These are phyloP conservation scores for Leucopternis melanops DNA, from an alignment of 2,113 vertebrate genomes.

Conservation along the genomic window DNA sequence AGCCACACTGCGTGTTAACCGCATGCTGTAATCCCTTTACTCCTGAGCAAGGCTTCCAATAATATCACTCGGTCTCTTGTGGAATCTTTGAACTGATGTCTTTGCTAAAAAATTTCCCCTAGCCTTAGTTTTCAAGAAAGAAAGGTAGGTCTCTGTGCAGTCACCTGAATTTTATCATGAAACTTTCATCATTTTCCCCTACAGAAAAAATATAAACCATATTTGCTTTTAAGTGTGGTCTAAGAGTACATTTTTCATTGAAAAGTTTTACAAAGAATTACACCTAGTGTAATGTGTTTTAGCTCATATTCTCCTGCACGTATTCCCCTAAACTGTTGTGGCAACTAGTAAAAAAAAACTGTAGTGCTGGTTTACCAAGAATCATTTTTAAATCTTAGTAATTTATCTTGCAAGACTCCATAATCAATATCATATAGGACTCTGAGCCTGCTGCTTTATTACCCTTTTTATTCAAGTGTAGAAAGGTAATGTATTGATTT, in stretches of 20 bases:
- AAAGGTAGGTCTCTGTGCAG: background rate
- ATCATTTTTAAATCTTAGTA: conserved; percentile 10
- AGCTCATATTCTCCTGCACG: background rate
- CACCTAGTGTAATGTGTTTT: background rate
- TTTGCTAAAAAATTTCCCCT: background rate
- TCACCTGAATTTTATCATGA: background rate
- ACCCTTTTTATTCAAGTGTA: background rate
- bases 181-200: background rate
- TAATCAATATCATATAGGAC: conserved; percentile 10
- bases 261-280: background rate
- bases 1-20: too few relatives aligned
- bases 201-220: background rate
- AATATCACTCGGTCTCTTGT: background rate
- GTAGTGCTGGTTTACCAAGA: background rate
- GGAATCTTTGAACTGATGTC: background rate
- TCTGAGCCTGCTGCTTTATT: conserved; percentile 31
- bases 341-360: background rate
- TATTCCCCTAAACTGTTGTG: background rate
- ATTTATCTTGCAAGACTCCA: conserved; percentile 20
- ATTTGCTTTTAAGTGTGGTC: background rate
- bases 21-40: too few relatives aligned
- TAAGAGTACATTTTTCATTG: background rate
- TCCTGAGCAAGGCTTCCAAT: too few relatives aligned
- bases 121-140: background rate
- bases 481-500: conserved; percentile 43